phyloP scores from a whole-genome alignment of 2,113 vertebrate genomes.

The Leucopsar rothschildi region DNA sequence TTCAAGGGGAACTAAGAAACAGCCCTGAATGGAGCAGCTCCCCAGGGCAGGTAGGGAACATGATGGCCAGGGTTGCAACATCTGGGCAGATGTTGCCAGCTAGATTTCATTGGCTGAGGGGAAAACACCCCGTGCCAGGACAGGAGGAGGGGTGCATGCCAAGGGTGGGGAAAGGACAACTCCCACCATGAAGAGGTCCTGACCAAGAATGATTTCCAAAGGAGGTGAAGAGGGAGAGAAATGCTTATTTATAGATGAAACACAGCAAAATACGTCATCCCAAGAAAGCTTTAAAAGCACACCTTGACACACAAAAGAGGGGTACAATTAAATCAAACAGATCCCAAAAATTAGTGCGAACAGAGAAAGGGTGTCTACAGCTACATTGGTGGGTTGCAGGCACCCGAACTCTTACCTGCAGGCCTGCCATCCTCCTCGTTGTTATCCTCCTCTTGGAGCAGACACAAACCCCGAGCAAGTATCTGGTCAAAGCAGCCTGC shows the following conservation, averaged over 20 bases:
- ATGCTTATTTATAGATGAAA: not conserved
- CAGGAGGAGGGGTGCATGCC: accelerated
- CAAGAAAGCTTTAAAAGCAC: not conserved
- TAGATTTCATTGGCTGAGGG: constrained; percentile 71
- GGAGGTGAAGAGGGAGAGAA: not conserved
- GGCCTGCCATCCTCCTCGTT: constrained; percentile 71
- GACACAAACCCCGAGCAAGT: not conserved
- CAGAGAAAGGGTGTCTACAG: not conserved
- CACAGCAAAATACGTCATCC: not conserved
- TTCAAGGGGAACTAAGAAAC: not conserved
- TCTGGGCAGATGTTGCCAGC: constrained; percentile 72
- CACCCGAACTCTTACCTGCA: constrained; percentile 80
- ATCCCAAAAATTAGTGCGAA: not conserved
- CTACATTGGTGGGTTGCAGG: accelerated
- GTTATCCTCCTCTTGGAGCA: not conserved
- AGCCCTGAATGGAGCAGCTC: not conserved
- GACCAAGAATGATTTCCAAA: not conserved
- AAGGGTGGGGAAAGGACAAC: not conserved
- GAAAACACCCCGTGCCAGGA: constrained; percentile 47
- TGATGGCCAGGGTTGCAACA: not conserved
- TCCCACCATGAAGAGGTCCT: not conserved
- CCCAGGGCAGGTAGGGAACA: not conserved
- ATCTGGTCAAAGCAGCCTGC: not conserved
- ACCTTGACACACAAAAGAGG: not conserved
- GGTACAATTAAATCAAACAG: not conserved